A percentile compares a stretch with the other conserved stretches of the same genome.
These are phyloP conservation scores for Dromaius novaehollandiae DNA, from an alignment of 2,113 vertebrate species.

Conservation along the genomic window DNA sequence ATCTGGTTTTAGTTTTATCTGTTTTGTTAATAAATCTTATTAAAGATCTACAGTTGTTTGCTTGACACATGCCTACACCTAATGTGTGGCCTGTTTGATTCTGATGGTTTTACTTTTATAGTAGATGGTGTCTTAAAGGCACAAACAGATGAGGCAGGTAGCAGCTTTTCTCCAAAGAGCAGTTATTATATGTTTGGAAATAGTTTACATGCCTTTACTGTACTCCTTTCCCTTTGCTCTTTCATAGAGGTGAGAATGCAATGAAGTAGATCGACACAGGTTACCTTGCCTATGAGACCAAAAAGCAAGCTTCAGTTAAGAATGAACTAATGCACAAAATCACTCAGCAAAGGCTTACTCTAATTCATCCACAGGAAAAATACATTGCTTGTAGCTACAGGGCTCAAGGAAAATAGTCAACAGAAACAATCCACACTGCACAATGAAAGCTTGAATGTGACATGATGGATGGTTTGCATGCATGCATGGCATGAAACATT, in stretches of 20 bases:
- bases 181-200: neutral
- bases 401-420: neutral
- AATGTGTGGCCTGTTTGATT: neutral
- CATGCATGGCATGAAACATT: neutral
- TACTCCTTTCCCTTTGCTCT: neutral
- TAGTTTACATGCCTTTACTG: neutral
- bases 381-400: conserved; percentile 3
- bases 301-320: conserved; percentile 6
- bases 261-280: neutral
- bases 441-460: neutral
- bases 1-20: neutral
- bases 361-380: neutral
- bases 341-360: neutral
- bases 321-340: neutral
- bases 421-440: conserved; percentile 10
- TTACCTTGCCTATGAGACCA: neutral
- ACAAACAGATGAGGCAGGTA: neutral
- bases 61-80: neutral
- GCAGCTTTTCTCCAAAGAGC: neutral
- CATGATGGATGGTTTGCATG: conserved; percentile 21
- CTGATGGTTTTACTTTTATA: neutral
- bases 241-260: neutral
- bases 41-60: neutral
- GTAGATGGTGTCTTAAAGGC: neutral
- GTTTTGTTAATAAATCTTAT: neutral